Percentiles rank a stretch among this genome's conserved stretches.
Evolutionary conservation across 2,888 invertebrate species (phyloP).

Genomic region (Leucania comma): DNA sequence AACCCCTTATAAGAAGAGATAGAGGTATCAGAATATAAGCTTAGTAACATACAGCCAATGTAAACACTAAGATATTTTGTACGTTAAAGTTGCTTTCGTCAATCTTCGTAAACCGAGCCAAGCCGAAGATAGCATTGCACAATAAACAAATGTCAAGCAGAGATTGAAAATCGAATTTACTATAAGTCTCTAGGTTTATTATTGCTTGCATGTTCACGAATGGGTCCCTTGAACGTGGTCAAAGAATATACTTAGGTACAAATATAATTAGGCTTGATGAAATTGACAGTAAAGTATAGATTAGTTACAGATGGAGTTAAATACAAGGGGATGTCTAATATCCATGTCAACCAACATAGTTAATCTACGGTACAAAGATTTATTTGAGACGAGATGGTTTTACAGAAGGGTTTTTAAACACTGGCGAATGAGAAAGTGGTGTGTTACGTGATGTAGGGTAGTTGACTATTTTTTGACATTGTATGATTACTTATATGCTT

Average conservation of each 20-base stretch:
- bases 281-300: slow-evolving; percentile 17
- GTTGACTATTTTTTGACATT: slow-evolving; percentile 1
- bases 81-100: slow-evolving; percentile 12
- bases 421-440: background rate
- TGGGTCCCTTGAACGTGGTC: slow-evolving; percentile 10
- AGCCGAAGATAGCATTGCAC: background rate
- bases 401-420: slow-evolving; percentile 1
- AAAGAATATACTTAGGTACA: slow-evolving; percentile 9
- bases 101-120: slow-evolving; percentile 6
- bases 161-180: slow-evolving; percentile 11
- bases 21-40: slow-evolving; percentile 4
- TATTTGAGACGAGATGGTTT: background rate
- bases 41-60: slow-evolving; percentile 14
- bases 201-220: slow-evolving; percentile 9
- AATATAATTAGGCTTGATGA: background rate
- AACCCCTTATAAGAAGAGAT: background rate
- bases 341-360: slow-evolving; percentile 7
- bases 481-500: background rate
- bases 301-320: slow-evolving; percentile 6
- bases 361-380: background rate
- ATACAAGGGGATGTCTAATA: background rate
- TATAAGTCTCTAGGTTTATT: background rate
- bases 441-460: background rate
- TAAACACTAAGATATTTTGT: background rate
- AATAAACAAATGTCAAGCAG: background rate